Base-by-base conservation (phyloP, 1,140 invertebrate species). In the Uloborus diversus region DNA sequence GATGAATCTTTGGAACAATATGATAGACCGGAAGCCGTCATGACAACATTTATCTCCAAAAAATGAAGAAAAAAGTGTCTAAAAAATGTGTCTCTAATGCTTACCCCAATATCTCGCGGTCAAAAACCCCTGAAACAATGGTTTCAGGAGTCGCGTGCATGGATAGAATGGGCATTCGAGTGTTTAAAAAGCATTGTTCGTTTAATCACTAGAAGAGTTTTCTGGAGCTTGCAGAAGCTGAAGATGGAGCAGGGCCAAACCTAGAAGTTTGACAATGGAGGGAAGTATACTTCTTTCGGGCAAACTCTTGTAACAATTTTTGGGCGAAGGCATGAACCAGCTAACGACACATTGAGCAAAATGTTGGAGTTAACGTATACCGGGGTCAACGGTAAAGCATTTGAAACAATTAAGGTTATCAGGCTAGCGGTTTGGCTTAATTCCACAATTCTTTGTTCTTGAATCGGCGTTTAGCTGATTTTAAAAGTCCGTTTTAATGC, bases 351-450 rank as follows among this genome's bases (percentile, higher is more conserved):
- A 62, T 33, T 62, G 30, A 62, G 35, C 3, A 17, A 27, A 62
- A 37, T 62, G 17, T 20, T 4, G 59, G 11, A 20, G 4, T 30
- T 27, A 59, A 11, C 23, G 4, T 35, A 62, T 62, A n/a, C 28
- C 20, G 1, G 49, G 73, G 62, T 78, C 73, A 78, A 17, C 49
- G 47, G 14, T 51, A 65, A 78, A 66, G 56, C 47, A 35, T 66
- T 66, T n/a, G 28, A 42, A 65, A 78, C 73, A 66, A 78, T 78
- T 66, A 64, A 78, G 73, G 73, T 78, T 78, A 78, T 78, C 73
- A 23, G 47, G 49, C 28, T 56, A 37, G 73, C 4, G 66, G 27
- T 23, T 27, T 27, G 30, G 32, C 32, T 65, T 57, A 51, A 66
- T 65, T 78, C 49, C 33, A 30, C 33, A 78, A 78, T 35, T 62